Evolutionary conservation across 2,113 vertebrate genomes (phyloP), one percentile per base, ranked within the genome.

Genomic region (Gallinago media): DNA sequence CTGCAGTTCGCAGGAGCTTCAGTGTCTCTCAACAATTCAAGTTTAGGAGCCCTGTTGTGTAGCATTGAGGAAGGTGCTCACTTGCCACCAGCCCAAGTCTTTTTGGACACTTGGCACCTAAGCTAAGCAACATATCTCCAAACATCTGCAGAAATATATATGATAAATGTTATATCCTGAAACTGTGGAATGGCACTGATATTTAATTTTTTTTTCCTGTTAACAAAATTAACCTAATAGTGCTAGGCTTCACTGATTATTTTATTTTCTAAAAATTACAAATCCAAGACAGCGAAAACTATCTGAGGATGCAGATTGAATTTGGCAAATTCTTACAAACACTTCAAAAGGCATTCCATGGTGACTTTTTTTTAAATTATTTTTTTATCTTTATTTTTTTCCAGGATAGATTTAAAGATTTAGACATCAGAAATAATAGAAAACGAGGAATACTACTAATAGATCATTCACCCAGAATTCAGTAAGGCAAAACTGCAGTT

Each of bases 61-160:
- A 71, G 5, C 4, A 2, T 1, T 50, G 23, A 52, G 17, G 50
- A 34, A 32, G 44, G 6, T 4, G 2, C 3, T 56, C 38, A 31
- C 29, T n/a, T 9, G 8, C 3, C 26, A 32, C 23, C n/a, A 76
- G 15, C 2, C 5, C 31, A 21, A 47, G 8, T 12, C 8, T 7
- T 2, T 73, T 83, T 44, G 63, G n/a, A 31, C 20, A 36, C 2
- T 86, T 70, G 29, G 1, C 8, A 80, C 8, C 6, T 13, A 49
- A 55, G 22, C 2, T n/a, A 21, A 87, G 10, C 6, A 25, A 40
- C 4, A 8, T 6, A 22, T 36, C 22, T 80, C 19, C 42, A 70
- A 31, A 70, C 12, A 26, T 40, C 11, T 78, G 15, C 15, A 61
- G 10, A 50, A 52, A 29, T 34, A 34, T 7, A 15, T 68, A 63